Base-by-base conservation (phyloP, 2,797 vertebrate genomes). In the Chaetophractus vellerosus region DNA sequence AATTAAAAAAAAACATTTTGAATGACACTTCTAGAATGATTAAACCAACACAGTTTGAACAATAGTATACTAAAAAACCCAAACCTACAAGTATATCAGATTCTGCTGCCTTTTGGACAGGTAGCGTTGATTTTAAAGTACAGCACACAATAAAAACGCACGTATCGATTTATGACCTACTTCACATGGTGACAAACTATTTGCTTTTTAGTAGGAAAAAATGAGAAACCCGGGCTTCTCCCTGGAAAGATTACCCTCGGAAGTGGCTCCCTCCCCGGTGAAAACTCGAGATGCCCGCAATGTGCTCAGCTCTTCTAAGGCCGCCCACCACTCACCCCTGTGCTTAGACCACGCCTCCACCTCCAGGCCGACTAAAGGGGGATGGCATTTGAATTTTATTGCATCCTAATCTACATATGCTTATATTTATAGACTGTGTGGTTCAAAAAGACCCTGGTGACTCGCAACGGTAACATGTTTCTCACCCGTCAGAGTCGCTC, bases 221-320 rank as follows among this genome's bases (percentile, higher is more conserved):
- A 24, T 16, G 19, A 23, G 55, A 76, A 82, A 21, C 36, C 26
- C 0, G 0, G 2, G 10, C 26, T 31, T 61, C 23, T 14, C 38
- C 79, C 50, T 21, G 26, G 66, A 26, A 80, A 15, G 2, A 0
- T 21, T 26, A 19, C 38, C 64, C 4, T 0, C n/a, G 23, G 38
- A 11, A 36, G 57, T 41, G 21, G 7, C 24, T 23, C 38, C 7
- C 1, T 19, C 45, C 10, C 1, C 2, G 4, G 11, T 2, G 28
- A 45, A 23, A 61, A 16, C 18, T 8, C 3, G 9, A 28, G 38
- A 36, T 10, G 0, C 12, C 2, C 0, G 0, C 10, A 11, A 16
- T 6, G 33, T 26, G 11, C 38, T 19, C 28, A 0, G 50, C 6
- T 9, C 55, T 41, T 59, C n/a, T 14, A 5, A n/a, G 48, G 59